phyloP scores from a whole-genome alignment of 2,113 vertebrate species.

The Sardina pilchardus region DNA sequence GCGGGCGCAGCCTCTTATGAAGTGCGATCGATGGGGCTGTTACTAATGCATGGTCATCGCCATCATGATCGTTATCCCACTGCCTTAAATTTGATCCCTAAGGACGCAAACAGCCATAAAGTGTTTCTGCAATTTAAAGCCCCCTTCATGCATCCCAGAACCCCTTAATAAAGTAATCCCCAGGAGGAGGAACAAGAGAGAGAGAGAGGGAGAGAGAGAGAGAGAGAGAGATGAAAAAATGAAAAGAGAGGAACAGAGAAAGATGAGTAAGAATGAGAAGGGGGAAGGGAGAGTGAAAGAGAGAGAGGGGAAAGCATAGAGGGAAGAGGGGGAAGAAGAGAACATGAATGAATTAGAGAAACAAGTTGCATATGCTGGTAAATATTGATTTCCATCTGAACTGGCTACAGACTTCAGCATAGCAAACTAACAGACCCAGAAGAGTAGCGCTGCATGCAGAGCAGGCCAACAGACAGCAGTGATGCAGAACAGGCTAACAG shows the following conservation, averaged over 20 bases:
- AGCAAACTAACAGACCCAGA: no score
- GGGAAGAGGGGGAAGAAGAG: slow-evolving; percentile 2
- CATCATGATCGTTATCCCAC: slow-evolving; percentile 11
- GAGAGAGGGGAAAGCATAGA: not conserved
- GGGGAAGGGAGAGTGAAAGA: not conserved
- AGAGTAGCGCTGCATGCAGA: no score
- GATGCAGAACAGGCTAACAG: no score
- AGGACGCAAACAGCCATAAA: not conserved
- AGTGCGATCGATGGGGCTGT: slow-evolving; percentile 19
- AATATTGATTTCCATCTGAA: slow-evolving; percentile 40
- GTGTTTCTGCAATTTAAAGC: slow-evolving; percentile 7
- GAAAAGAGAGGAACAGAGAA: not conserved
- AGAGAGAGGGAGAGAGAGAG: not conserved
- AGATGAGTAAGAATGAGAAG: not conserved
- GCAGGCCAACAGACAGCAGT: no score
- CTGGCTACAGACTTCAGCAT: not conserved
- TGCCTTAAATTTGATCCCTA: slow-evolving; percentile 8
- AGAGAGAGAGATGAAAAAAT: not conserved
- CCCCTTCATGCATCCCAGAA: not conserved
- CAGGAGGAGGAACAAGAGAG: not conserved
- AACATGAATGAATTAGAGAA: not conserved
- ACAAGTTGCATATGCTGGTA: not conserved
- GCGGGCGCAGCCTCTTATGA: not conserved
- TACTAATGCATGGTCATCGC: slow-evolving; percentile 33
- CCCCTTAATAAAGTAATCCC: not conserved